Evolutionary conservation across 1,140 invertebrate genomes (phyloP).

Genomic region (Hesperophylax magnus): DNA sequence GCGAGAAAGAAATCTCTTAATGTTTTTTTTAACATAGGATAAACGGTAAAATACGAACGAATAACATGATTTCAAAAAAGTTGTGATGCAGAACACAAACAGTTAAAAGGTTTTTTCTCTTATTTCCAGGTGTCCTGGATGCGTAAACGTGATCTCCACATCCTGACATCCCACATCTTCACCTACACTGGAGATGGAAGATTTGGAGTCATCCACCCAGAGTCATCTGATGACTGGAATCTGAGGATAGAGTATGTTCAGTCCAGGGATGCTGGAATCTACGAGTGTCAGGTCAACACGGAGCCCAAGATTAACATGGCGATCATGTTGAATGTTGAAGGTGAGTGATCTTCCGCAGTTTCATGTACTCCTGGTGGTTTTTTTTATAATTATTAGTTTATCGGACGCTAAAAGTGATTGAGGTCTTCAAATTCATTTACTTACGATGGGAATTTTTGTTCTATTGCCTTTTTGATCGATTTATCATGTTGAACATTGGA

Average conservation of each 20-base stretch:
- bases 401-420: background rate
- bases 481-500: too few relatives aligned
- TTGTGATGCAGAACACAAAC: too few relatives aligned
- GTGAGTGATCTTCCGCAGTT: slow-evolving; percentile 65
- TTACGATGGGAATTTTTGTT: too few relatives aligned
- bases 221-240: slow-evolving; percentile 92
- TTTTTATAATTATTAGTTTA: too few relatives aligned
- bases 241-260: slow-evolving; percentile 91
- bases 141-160: slow-evolving; percentile 90
- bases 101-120: background rate
- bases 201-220: slow-evolving; percentile 87
- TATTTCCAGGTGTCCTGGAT: slow-evolving; percentile 90
- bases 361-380: background rate
- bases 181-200: slow-evolving; percentile 90
- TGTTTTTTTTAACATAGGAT: too few relatives aligned
- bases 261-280: slow-evolving; percentile 87
- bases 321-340: slow-evolving; percentile 83
- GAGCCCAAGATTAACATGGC: slow-evolving; percentile 90
- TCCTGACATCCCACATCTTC: slow-evolving; percentile 87
- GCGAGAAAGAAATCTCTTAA: too few relatives aligned
- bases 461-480: too few relatives aligned
- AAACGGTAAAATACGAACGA: too few relatives aligned
- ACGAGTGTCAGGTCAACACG: slow-evolving; percentile 89
- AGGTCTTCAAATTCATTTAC: background rate
- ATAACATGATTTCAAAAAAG: too few relatives aligned